Conservation (phyloP, 2,888 invertebrate genomes). For the Xiphydria camelus region DNA sequence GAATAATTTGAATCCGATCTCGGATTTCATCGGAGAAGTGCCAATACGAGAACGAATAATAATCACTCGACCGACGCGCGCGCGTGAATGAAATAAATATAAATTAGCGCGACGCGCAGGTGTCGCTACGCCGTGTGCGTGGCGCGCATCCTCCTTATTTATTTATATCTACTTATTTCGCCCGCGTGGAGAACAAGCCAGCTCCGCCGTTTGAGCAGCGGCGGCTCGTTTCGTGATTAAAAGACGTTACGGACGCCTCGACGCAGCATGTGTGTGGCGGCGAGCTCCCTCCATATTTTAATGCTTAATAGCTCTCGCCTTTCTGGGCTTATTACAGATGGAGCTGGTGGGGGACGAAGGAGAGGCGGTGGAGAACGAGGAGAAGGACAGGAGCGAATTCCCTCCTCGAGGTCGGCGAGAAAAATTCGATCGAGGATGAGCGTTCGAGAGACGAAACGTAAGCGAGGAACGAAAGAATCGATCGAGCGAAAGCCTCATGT, state of each 20-base stretch:
- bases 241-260: constrained; percentile 53
- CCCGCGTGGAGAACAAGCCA: constrained; percentile 28
- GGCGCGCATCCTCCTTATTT: constrained; percentile 50
- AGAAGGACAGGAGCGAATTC: not conserved
- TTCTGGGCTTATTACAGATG: constrained; percentile 44
- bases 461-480: no score
- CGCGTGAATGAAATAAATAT: constrained; percentile 16
- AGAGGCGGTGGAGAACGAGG: not conserved
- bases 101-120: constrained; percentile 34
- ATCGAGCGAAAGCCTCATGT: no score
- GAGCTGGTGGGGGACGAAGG: constrained; percentile 15
- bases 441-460: no score
- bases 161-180: constrained; percentile 56
- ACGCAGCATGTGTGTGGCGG: constrained; percentile 48
- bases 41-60: no score
- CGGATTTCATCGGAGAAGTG: no score
- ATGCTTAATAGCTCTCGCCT: constrained; percentile 51
- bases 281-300: constrained; percentile 46
- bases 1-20: no score
- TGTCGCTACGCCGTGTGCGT: constrained; percentile 35
- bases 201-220: constrained; percentile 34
- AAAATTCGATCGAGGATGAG: no score
- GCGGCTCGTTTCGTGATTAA: constrained; percentile 55
- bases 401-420: no score
- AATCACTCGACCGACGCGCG: no score